Base-by-base conservation (phyloP, 2,797 vertebrate genomes). In the Sparus aurata region DNA sequence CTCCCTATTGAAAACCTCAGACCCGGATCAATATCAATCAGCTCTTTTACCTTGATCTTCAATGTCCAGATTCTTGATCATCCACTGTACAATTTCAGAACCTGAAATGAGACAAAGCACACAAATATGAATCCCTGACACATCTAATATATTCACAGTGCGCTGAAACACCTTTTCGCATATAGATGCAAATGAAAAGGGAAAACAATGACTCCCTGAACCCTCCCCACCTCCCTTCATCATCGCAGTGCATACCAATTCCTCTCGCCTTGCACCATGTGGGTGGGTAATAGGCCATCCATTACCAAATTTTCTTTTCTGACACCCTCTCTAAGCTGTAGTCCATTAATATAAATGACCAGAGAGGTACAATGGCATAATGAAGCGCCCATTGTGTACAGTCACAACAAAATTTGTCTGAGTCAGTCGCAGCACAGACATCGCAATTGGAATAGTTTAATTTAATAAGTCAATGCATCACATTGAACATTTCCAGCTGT, bases 21-120 rank as follows among this genome's bases (percentile, higher is more conserved):
- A 22, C 8, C n/a, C 15, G 12, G 10, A 64, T 65, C 16, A 61
- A 17, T 53, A 71, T 47, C 2, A 2, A 71, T 50, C 5, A 55
- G n/a, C 5, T 27, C 12, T 13, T 58, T 85, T 96, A 99, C 98
- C 98, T 97, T 97, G 98, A 86, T 99, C 98, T 93, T 99, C 98
- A 90, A 99, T 97, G 64, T 95, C 97, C 90, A 99, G 95, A 88
- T 98, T 98, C 96, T 97, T 99, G 82, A 97, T 96, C 95, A 99
- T 96, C 98, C 98, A 99, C 47, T 98, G 98, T 90, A 99, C 98
- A 90, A 99, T 99, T 69, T 99, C 98, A 85, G 98, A 97, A 92
- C 98, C 98, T 99, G 92, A 63, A 92, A 90, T 1, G 34, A 93
- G 76, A 82, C 82, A 92, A 74, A 78, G 47, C 22, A 79, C 30